These are phyloP conservation scores for Astyanax mexicanus DNA, from an alignment of 2,797 vertebrate genomes.

Conservation along the genomic window DNA sequence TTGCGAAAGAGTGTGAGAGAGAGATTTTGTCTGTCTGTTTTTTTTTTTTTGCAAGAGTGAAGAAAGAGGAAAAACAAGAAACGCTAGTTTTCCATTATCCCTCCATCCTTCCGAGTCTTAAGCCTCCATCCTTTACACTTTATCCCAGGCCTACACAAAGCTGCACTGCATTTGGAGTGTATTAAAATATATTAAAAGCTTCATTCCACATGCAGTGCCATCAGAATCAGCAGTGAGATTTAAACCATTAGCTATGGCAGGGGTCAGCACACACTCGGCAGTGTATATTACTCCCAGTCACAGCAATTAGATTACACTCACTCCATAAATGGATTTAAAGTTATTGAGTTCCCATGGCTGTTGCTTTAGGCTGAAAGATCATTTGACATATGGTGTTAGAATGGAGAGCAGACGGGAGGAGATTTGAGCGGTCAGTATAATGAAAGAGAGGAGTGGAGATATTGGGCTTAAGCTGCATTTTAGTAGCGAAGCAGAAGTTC, in stretches of 20 bases:
- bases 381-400: constrained; percentile 48
- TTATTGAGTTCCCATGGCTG: constrained; percentile 44
- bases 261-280: constrained; percentile 46
- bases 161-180: constrained; percentile 34
- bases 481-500: constrained; percentile 15
- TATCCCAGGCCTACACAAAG: constrained; percentile 34
- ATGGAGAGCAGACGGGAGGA: constrained; percentile 37
- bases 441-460: constrained; percentile 33
- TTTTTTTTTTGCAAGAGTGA: constrained; percentile 36
- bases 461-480: constrained; percentile 28
- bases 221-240: constrained; percentile 47
- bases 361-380: constrained; percentile 48
- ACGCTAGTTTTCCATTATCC: constrained; percentile 60
- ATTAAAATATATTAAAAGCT: constrained; percentile 42
- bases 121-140: constrained; percentile 29
- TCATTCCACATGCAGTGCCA: constrained; percentile 49
- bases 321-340: constrained; percentile 45
- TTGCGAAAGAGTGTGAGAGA: constrained; percentile 24
- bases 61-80: constrained; percentile 10
- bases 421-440: constrained; percentile 30
- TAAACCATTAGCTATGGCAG: constrained; percentile 53
- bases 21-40: constrained; percentile 6
- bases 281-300: constrained; percentile 55
- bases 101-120: constrained; percentile 46
- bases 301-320: constrained; percentile 47